Evolutionary conservation across 2,113 vertebrate genomes (phyloP), one percentile per base, ranked within the genome.

Genomic region (Oryzias melastigma): DNA sequence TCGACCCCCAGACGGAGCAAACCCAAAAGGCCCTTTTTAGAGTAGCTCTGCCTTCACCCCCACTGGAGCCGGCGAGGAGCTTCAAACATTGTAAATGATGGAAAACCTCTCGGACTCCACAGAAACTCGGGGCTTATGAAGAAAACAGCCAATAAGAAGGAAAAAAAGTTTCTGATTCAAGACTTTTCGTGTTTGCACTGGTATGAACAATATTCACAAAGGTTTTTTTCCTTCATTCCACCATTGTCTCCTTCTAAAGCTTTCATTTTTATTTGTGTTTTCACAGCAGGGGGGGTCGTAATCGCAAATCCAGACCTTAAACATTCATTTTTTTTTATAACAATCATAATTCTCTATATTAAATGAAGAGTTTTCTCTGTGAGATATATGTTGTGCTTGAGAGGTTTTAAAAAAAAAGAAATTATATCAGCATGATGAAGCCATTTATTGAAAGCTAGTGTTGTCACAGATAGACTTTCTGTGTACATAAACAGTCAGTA

Each of bases 401-500:
- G 65, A 87, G 71, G 65, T 82, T 85, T 84, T 72, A 12, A 35
- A 35, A 73, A 74, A 80, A 80, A 90, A 68, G 74, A 83, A 85
- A 83, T 87, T 88, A 75, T 85, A 76, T 89, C 88, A 85, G 88
- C 89, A 88, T 91, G 78, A 82, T 87, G 73, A 88, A 84, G 75
- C 89, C 82, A 82, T 90, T 88, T 88, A 87, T 74, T 77, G 55
- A 87, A 88, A 82, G 80, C 70, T 89, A 73, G 80, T 84, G 80
- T 83, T 81, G 66, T 66, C 85, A 88, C 73, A 67, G 72, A 85
- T 86, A 87, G 88, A 89, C 74, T 87, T 81, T 85, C 74, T 87
- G 77, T 91, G 85, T 91, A 89, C 86, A 89, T 88, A 90, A 86
- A 85, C 81, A 83, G 86, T 83, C 86, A 87, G 72, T 87, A 87